phyloP scores from a whole-genome alignment of 2,888 invertebrate species.

The Leptopilina syphax region DNA sequence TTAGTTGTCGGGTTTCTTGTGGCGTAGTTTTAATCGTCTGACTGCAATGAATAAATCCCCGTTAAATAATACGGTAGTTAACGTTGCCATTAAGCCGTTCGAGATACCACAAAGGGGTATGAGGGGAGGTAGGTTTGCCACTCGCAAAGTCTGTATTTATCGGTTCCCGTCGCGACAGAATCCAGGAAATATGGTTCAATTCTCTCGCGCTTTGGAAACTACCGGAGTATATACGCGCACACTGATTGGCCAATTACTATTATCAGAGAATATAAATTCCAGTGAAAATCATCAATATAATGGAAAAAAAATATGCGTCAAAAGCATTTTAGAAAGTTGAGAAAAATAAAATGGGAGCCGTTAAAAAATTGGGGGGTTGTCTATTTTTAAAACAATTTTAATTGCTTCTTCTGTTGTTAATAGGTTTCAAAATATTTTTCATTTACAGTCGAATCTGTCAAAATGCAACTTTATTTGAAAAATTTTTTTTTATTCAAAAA shows the following conservation, averaged over 20 bases:
- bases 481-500: too few species aligned
- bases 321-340: neutral
- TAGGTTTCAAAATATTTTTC: too few species aligned
- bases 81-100: constrained; percentile 68
- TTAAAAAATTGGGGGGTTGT: neutral
- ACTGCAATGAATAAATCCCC: constrained; percentile 68
- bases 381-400: neutral
- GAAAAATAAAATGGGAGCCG: neutral
- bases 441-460: too few species aligned
- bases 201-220: constrained; percentile 44
- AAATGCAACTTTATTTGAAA: too few species aligned
- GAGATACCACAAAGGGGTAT: constrained; percentile 64
- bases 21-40: constrained; percentile 65
- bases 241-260: constrained; percentile 31
- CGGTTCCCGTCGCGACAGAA: constrained; percentile 57
- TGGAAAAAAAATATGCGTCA: neutral
- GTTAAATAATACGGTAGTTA: constrained; percentile 71
- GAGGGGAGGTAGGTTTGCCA: constrained; percentile 55
- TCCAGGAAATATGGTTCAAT: constrained; percentile 60
- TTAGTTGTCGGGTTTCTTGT: constrained; percentile 12
- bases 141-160: constrained; percentile 67
- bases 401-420: neutral
- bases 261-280: neutral
- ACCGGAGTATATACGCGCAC: constrained; percentile 27
- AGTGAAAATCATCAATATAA: neutral